Percentiles rank a stretch among this genome's conserved stretches.
phyloP scores from a whole-genome alignment of 2,888 invertebrate species.

The Hypomecis punctinalis region DNA sequence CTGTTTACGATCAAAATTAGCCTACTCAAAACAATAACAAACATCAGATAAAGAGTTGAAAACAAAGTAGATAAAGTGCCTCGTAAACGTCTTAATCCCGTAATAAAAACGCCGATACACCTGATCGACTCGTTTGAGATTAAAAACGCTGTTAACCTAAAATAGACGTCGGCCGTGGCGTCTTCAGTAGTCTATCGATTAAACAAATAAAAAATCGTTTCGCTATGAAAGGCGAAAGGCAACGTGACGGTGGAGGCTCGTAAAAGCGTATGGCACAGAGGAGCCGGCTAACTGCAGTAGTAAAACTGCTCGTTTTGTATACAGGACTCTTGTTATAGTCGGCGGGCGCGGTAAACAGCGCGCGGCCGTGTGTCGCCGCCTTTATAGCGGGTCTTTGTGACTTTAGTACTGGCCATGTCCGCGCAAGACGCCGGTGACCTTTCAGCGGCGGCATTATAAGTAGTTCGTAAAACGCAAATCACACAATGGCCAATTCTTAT shows the following conservation, averaged over 20 bases:
- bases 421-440: conserved; percentile 68
- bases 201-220: conserved; percentile 83
- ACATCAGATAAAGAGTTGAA: conserved; percentile 66
- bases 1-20: conserved; percentile 65
- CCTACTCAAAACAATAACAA: conserved; percentile 63
- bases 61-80: conserved; percentile 77
- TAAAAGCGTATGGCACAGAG: conserved; percentile 83
- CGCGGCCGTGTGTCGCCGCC: conserved; percentile 80
- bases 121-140: conserved; percentile 77
- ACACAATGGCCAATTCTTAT: conserved; percentile 39
- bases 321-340: conserved; percentile 80
- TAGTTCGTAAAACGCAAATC: conserved; percentile 53
- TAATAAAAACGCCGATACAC: conserved; percentile 78
- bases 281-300: conserved; percentile 80
- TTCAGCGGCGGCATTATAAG: conserved; percentile 46
- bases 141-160: conserved; percentile 76
- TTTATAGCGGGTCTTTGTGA: conserved; percentile 79
- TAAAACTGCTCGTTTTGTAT: conserved; percentile 81
- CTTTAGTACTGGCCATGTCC: conserved; percentile 62
- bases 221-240: conserved; percentile 81
- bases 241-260: conserved; percentile 78
- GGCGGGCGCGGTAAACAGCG: conserved; percentile 75
- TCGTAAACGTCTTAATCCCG: conserved; percentile 79
- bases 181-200: conserved; percentile 82
- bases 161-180: conserved; percentile 74